Evolutionary conservation across 2,797 vertebrate species (phyloP).

Genomic region (Coranthus polyacanthus): DNA sequence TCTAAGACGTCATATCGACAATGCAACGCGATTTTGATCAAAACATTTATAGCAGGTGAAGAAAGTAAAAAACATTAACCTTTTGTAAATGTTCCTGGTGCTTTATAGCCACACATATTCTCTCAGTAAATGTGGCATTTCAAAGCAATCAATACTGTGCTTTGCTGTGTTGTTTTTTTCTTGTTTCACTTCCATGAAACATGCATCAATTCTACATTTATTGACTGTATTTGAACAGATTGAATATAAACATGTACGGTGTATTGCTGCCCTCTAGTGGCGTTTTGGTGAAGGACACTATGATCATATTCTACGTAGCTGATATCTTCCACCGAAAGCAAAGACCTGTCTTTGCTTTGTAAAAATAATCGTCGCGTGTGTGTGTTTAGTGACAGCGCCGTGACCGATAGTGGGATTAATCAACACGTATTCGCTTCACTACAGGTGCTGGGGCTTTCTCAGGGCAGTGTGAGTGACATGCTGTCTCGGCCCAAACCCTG

Average conservation of each 20-base stretch:
- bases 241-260: slow-evolving; percentile 15
- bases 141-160: slow-evolving; percentile 6
- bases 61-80: not conserved
- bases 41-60: too few species aligned
- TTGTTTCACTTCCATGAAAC: not conserved
- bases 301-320: too few species aligned
- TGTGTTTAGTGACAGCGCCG: not conserved
- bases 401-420: not conserved
- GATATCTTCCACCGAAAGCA: not conserved
- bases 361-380: not conserved
- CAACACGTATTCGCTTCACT: not conserved
- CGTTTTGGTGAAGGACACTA: not conserved
- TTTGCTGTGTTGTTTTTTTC: not conserved
- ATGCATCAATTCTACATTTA: not conserved
- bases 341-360: too few species aligned
- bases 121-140: slow-evolving; percentile 11
- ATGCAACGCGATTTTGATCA: too few species aligned
- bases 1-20: too few species aligned
- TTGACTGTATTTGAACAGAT: not conserved
- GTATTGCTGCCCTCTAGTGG: slow-evolving; percentile 79
- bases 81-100: not conserved
- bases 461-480: slow-evolving; percentile 99
- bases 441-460: slow-evolving; percentile 97
- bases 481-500: slow-evolving; percentile 97
- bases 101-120: not conserved